Base-by-base conservation (phyloP, 92 coral and sea anemone species). In the Parazoanthus darwini region DNA sequence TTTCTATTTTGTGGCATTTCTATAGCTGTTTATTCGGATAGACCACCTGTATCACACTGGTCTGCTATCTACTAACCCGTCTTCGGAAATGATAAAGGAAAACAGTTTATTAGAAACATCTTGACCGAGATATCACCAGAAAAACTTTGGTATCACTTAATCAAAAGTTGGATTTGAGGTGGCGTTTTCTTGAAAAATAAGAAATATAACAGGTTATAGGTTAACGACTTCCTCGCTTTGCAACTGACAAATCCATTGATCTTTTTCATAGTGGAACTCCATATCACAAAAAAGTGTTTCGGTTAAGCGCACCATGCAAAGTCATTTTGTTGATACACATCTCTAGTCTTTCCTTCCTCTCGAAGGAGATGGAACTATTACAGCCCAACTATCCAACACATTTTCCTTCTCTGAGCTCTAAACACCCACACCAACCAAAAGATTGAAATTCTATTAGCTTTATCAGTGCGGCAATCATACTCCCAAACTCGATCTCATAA, bases 101-200 rank as follows among this genome's bases (percentile, higher is more conserved):
- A 84, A 84, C 77, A 71, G 36, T 84, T 84, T 70, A 70, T 84
- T 84, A 71, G 39, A 84, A 84, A 71, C 87, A 84, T 48, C 77
- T 84, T 84, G 77, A 71, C 59, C 15, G 33, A 18, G 87, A 84
- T 70, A 84, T 29, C 67, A 73, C 79, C 48, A 84, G 13, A 23
- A 81, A 18, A 81, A 42, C 85, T 59, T 37, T 65, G 68, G 79
- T 68, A 66, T 84, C 77, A 16, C 38, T 46, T 84, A 44, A 84
- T 82, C 85, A 66, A 15, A 71, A 65, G 74, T 84, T 84, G 9
- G 51, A 76, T 76, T 76, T 76, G 10, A 36, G 51, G 79, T 76
- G 87, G 63, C 78, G 63, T 82, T 72, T 82, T 42, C 74, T 66
- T 42, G 44, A 65, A 82, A 82, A n/a, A 66, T 82, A 63, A 50